Percentiles rank a stretch among this genome's conserved stretches.
Evolutionary conservation across 2,113 vertebrate species (phyloP).

Genomic region (Marcusenius ussheri): DNA sequence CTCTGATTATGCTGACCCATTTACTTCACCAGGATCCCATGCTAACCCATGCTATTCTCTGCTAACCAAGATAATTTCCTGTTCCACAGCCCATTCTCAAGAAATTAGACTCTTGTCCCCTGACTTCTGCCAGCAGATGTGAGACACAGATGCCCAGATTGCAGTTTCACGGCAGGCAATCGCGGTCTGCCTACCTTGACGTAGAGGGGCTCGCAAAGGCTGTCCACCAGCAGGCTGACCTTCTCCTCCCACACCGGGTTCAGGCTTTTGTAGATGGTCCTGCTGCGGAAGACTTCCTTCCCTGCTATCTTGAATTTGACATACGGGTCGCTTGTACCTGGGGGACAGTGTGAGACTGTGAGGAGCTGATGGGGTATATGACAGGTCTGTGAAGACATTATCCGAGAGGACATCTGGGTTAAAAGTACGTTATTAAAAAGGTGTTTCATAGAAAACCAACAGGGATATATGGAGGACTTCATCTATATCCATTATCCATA

Average conservation of each 20-base stretch:
- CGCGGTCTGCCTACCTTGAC: slow-evolving; percentile 70
- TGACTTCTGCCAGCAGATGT: background rate
- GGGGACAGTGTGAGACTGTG: background rate
- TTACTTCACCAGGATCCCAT: background rate
- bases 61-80: background rate
- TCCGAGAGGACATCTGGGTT: background rate
- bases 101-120: background rate
- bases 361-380: background rate
- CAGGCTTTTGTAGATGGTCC: slow-evolving; percentile 90
- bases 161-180: no score
- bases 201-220: slow-evolving; percentile 75
- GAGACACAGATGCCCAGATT: background rate
- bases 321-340: slow-evolving; percentile 95
- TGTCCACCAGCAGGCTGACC: slow-evolving; percentile 71
- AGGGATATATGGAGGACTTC: background rate
- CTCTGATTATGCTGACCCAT: background rate
- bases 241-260: slow-evolving; percentile 96
- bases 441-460: background rate
- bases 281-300: slow-evolving; percentile 95
- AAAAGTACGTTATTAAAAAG: background rate
- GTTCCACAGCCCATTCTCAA: background rate
- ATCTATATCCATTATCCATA: background rate
- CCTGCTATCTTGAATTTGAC: slow-evolving; percentile 95
- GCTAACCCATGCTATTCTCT: background rate
- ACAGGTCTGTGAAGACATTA: background rate